Conservation (phyloP, 2,888 invertebrate species). For the Homarus gammarus region DNA sequence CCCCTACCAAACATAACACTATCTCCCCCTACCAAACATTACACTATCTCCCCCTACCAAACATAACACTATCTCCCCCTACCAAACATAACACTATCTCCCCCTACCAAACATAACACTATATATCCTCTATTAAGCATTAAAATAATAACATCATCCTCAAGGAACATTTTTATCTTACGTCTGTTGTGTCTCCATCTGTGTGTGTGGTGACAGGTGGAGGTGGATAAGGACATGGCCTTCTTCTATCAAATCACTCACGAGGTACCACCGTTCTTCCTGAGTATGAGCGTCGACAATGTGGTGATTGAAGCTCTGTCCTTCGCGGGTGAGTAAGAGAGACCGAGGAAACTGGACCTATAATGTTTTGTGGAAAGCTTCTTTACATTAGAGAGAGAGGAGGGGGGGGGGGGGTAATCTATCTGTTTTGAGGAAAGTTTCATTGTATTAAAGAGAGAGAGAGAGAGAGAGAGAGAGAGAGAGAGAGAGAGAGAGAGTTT, state of each 20-base stretch:
- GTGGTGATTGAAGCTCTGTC: neutral
- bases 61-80: neutral
- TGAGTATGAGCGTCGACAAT: neutral
- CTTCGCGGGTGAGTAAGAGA: conserved; percentile 4
- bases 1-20: neutral
- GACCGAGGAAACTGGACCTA: neutral
- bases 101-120: neutral
- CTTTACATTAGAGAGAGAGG: neutral
- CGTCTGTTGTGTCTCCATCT: neutral
- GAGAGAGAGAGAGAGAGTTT: neutral
- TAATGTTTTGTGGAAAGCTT: neutral
- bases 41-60: neutral
- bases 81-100: neutral
- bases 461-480: neutral
- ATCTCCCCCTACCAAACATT: too few relatives aligned
- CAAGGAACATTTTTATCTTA: neutral
- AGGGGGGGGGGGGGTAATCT: too few relatives aligned
- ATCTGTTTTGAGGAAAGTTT: neutral
- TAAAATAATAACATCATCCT: too few relatives aligned
- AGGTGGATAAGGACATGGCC: neutral
- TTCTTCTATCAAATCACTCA: neutral
- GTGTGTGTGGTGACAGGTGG: neutral
- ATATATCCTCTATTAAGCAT: neutral
- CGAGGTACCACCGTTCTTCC: neutral
- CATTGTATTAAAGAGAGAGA: neutral